Conservation (phyloP, 1,140 invertebrate species). For the Drosophila yakuba region DNA sequence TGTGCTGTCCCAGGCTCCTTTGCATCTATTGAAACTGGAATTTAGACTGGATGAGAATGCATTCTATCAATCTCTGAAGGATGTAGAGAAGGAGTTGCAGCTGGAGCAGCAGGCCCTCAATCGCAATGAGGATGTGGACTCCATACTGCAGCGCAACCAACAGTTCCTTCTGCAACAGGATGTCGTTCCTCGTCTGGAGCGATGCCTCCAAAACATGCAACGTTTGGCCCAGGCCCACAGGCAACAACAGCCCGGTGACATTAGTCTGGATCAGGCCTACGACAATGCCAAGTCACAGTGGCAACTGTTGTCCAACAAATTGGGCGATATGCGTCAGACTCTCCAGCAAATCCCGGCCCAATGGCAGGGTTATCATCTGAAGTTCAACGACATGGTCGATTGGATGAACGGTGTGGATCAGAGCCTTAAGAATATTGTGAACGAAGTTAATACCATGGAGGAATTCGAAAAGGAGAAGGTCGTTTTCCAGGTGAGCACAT, state of each 20-base stretch:
- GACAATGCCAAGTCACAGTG: constrained; percentile 90
- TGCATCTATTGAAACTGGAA: constrained; percentile 95
- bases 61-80: constrained; percentile 93
- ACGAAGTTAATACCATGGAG: constrained; percentile 92
- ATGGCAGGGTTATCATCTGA: constrained; percentile 94
- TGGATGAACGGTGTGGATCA: constrained; percentile 96
- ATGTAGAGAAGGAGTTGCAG: constrained; percentile 95
- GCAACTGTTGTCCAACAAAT: constrained; percentile 89
- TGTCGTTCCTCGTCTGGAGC: constrained; percentile 89
- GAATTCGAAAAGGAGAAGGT: constrained; percentile 95
- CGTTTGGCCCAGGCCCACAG: constrained; percentile 88
- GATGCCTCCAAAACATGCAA: constrained; percentile 90
- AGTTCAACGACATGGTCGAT: constrained; percentile 92
- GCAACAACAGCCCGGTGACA: constrained; percentile 88
- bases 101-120: constrained; percentile 93
- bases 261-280: constrained; percentile 87
- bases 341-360: constrained; percentile 95
- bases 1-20: constrained; percentile 91
- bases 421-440: constrained; percentile 92
- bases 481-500: constrained; percentile 92
- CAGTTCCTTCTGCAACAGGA: constrained; percentile 90
- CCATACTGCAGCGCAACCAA: constrained; percentile 91
- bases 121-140: constrained; percentile 92
- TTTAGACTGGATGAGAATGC: constrained; percentile 94
- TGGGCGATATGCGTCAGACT: constrained; percentile 90